These are phyloP conservation scores for Phocides pigmalion DNA, from an alignment of 1,140 invertebrate genomes.

Conservation along the genomic window DNA sequence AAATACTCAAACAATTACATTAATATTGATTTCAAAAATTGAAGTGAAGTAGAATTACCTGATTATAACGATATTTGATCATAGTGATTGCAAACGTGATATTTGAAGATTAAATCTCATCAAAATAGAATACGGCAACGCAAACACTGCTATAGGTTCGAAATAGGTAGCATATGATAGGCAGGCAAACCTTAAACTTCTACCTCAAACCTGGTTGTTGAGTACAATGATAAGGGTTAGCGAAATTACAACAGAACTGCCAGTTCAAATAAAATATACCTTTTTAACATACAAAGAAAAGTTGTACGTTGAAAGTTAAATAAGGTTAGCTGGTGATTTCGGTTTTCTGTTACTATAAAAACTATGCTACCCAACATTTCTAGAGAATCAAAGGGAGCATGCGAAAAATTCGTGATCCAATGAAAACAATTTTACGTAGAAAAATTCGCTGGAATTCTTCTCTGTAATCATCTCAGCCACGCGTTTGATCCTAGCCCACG, in stretches of 20 bases:
- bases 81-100: too few relatives aligned
- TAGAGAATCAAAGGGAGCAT: conserved; percentile 2
- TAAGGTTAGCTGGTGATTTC: conserved; percentile 2
- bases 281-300: neutral
- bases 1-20: too few relatives aligned
- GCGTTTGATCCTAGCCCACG: conserved; percentile 19
- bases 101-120: too few relatives aligned
- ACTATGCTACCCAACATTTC: conserved; percentile 3
- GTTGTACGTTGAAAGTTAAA: neutral
- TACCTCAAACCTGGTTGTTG: too few relatives aligned
- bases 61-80: too few relatives aligned
- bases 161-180: too few relatives aligned
- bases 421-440: conserved; percentile 18
- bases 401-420: conserved; percentile 10
- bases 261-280: neutral
- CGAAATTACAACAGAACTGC: neutral
- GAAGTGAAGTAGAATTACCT: too few relatives aligned
- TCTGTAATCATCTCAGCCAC: conserved; percentile 7
- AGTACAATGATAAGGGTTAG: too few relatives aligned
- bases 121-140: too few relatives aligned
- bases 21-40: too few relatives aligned
- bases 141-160: too few relatives aligned
- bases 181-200: too few relatives aligned
- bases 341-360: conserved; percentile 6
- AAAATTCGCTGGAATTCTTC: conserved; percentile 8